Percentiles rank a stretch among this genome's conserved stretches.
Conservation (phyloP, 2,797 vertebrate genomes). For the Siniperca scherzeri region DNA sequence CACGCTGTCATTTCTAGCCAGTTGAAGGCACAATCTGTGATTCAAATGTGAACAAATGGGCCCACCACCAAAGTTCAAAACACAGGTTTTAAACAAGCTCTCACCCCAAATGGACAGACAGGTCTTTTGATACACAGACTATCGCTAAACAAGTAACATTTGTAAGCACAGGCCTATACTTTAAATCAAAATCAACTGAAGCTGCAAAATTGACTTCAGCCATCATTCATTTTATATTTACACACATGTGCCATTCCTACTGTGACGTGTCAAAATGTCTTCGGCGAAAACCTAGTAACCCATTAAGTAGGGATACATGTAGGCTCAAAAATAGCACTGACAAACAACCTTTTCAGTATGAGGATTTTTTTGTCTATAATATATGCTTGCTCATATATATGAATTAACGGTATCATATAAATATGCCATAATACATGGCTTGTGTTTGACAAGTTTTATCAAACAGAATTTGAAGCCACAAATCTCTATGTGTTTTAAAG, state of each 20-base stretch:
- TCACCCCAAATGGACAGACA: background rate
- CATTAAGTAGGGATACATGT: background rate
- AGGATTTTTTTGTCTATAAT: background rate
- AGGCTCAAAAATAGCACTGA: background rate
- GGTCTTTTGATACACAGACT: background rate
- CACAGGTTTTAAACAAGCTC: background rate
- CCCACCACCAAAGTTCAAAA: background rate
- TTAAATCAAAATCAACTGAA: background rate
- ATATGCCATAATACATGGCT: background rate
- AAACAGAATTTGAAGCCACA: conserved; percentile 30
- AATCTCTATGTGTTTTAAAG: conserved; percentile 40
- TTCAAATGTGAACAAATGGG: conserved; percentile 19
- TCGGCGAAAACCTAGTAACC: background rate
- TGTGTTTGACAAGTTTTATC: background rate
- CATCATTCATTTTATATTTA: background rate
- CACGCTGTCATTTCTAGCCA: conserved; percentile 12
- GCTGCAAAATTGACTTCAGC: background rate
- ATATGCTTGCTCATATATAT: background rate
- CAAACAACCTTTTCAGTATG: background rate
- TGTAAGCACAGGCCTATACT: no score
- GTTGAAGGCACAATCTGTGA: conserved; percentile 18
- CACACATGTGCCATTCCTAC: background rate
- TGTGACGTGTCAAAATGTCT: background rate
- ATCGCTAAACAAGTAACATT: background rate
- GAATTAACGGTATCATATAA: background rate